phyloP scores from a whole-genome alignment of 1,140 invertebrate species.

The Cherax quadricarinatus region DNA sequence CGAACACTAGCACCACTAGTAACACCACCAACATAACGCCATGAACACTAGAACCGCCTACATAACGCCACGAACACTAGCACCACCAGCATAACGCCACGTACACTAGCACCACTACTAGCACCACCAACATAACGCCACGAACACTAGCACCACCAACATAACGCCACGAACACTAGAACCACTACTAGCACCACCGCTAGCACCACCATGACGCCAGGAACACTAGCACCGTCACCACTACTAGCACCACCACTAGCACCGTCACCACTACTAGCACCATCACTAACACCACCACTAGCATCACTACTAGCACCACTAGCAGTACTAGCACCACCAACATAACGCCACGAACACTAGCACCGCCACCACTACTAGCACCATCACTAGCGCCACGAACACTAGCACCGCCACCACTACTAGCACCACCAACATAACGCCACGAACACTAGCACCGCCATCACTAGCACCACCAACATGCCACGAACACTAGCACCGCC shows the following conservation, averaged over 20 bases:
- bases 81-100: not conserved
- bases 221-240: not conserved
- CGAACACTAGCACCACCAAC: not conserved
- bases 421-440: not conserved
- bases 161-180: not conserved
- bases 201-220: not conserved
- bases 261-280: not conserved
- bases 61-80: too few species aligned
- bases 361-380: not conserved
- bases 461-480: constrained; percentile 26
- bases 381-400: not conserved
- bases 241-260: too few species aligned
- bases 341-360: not conserved
- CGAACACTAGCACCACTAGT: not conserved
- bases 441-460: not conserved
- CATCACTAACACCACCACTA: not conserved
- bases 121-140: not conserved
- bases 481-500: too few species aligned
- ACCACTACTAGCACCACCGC: too few species aligned
- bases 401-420: not conserved
- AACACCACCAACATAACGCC: not conserved
- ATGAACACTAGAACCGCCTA: not conserved
- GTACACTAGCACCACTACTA: not conserved
- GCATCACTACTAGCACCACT: not conserved
- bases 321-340: not conserved